Evolutionary conservation across 2,797 vertebrate species (phyloP).

Genomic region (Ceyx erithaca): DNA sequence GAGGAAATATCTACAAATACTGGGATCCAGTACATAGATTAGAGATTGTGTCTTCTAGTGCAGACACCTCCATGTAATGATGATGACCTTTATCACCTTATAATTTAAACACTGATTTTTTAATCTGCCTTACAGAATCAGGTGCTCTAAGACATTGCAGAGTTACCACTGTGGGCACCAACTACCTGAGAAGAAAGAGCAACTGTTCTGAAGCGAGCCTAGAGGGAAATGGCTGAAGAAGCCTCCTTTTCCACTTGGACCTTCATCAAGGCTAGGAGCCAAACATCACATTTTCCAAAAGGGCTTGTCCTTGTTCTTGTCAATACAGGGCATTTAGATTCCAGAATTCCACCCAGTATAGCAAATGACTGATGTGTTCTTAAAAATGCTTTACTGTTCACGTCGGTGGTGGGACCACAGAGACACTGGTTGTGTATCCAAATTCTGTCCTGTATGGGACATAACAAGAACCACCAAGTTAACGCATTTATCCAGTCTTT

Average conservation of each 20-base stretch:
- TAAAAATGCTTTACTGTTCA: neutral
- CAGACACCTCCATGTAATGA: neutral
- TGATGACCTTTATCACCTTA: accelerated
- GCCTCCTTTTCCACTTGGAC: neutral
- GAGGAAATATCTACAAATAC: neutral
- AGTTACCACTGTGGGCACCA: neutral
- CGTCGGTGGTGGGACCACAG: neutral
- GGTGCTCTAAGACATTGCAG: neutral
- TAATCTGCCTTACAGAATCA: neutral
- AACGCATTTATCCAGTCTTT: neutral
- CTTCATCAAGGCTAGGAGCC: neutral
- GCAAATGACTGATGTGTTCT: no score
- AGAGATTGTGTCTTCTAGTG: neutral
- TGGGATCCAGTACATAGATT: neutral
- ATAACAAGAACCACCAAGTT: neutral
- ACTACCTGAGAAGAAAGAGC: neutral
- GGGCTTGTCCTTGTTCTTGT: neutral
- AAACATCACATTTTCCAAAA: neutral
- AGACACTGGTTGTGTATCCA: neutral
- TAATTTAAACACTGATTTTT: neutral
- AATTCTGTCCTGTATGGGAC: neutral
- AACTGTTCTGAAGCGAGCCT: neutral
- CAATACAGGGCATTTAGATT: neutral
- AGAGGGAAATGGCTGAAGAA: neutral
- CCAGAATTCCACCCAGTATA: neutral